Evolutionary conservation across 2,113 vertebrate genomes (phyloP).

Genomic region (Heterotilapia buettikoferi): DNA sequence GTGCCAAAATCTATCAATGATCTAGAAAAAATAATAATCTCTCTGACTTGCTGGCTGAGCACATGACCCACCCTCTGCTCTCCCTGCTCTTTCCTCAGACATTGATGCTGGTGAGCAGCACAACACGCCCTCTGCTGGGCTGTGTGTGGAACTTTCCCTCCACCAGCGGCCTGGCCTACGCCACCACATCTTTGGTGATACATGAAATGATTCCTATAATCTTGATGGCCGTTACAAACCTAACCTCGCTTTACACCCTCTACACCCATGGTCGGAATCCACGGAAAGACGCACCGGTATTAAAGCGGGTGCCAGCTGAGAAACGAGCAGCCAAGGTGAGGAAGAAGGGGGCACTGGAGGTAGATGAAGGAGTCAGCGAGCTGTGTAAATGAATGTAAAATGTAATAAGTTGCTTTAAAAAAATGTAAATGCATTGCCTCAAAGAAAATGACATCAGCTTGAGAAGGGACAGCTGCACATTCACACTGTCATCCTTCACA

Average conservation of each 20-base stretch:
- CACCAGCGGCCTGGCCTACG: slow-evolving; percentile 62
- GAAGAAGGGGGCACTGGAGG: background rate
- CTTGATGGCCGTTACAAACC: slow-evolving; percentile 71
- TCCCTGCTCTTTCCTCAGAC: slow-evolving; percentile 35
- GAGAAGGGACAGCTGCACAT: background rate
- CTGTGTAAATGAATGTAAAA: background rate
- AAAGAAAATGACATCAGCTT: background rate
- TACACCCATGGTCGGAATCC: slow-evolving; percentile 51
- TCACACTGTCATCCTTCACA: background rate
- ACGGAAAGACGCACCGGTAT: background rate
- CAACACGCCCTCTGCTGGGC: slow-evolving; percentile 72
- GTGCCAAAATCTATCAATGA: background rate
- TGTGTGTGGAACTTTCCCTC: slow-evolving; percentile 77
- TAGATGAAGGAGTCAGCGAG: background rate
- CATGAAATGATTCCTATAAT: slow-evolving; percentile 73
- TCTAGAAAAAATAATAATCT: background rate
- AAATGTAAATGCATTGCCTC: background rate
- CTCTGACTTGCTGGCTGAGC: background rate
- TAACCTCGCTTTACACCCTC: slow-evolving; percentile 72
- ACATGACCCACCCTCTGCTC: background rate
- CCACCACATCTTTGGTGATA: slow-evolving; percentile 73
- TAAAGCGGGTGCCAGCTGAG: slow-evolving; percentile 69
- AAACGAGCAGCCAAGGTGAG: slow-evolving; percentile 73
- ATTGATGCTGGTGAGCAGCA: slow-evolving; percentile 75
- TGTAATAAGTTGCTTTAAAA: background rate